Base-by-base conservation (phyloP, 2,797 vertebrate genomes). In the Buceros bicornis region DNA sequence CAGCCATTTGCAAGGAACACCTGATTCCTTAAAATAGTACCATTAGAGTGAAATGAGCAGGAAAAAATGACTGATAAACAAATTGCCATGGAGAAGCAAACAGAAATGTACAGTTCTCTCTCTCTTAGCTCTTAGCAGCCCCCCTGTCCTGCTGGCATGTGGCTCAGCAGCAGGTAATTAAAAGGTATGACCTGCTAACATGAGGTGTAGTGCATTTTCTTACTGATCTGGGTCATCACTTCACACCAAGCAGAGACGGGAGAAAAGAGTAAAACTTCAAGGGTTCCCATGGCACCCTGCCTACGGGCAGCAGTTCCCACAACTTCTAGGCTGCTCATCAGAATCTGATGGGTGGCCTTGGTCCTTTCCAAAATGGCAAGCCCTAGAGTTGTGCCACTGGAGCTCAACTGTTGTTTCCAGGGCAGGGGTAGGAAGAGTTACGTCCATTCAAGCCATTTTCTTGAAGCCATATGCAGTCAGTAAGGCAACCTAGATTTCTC, bases 181-280 rank as follows among this genome's bases (percentile, higher is more conserved):
- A 73, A 69, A 43, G 13, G 24, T 18, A 5, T 1, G 33, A 24
- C 58, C 73, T 61, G 21, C 13, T 7, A 29, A 54, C 20, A 16
- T 3, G 15, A 57, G 58, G 20, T 10, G 33, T 1, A 26, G 31
- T 10, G 28, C 43, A 10, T 28, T 31, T 6, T n/a, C 26, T 20
- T 33, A 37, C 14, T 3, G 0, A 3, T 6, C 19, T 12, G 33
- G 25, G 60, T 40, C 57, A 48, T 15, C 1, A 2, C n/a, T 65
- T 33, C 18, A 3, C 1, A 7, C 48, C 0, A 0, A 56, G n/a
- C 33, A 29, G 61, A 37, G 19, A 6, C 1, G 1, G 43, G 21
- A 67, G 50, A 25, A 29, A 66, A 42, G 70, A 71, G 6, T 28
- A 43, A 69, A 60, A 22, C 79, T 37, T 16, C n/a, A 33, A 35